These are phyloP conservation scores for Anaspis maculata DNA, from an alignment of 2,888 invertebrate genomes.

Conservation along the genomic window DNA sequence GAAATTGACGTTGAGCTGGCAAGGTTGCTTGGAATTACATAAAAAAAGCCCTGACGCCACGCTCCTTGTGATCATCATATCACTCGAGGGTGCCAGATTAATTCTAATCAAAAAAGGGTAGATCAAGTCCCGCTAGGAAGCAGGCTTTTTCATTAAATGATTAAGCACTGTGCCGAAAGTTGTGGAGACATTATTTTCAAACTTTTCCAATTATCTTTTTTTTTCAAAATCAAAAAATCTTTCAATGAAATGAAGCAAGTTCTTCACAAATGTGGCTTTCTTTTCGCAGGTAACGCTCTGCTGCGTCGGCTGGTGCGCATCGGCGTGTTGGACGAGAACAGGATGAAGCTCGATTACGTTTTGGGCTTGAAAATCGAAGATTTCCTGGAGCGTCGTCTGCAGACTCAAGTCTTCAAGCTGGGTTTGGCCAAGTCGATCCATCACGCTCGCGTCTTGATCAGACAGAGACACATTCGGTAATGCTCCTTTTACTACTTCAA, in stretches of 20 bases:
- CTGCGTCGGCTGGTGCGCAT: slow-evolving; percentile 95
- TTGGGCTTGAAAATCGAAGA: slow-evolving; percentile 98
- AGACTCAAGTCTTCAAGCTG: slow-evolving; percentile 98
- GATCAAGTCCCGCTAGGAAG: slow-evolving; percentile 36
- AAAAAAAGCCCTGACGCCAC: slow-evolving; percentile 32
- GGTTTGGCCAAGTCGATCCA: slow-evolving; percentile 99
- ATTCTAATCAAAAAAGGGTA: slow-evolving; percentile 24
- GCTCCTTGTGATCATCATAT: slow-evolving; percentile 27
- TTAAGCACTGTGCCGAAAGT: slow-evolving; percentile 37
- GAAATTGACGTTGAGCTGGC: neutral
- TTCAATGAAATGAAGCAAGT: slow-evolving; percentile 2
- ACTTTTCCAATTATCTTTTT: too few species aligned
- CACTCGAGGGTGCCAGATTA: slow-evolving; percentile 32
- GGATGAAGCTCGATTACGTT: slow-evolving; percentile 99
- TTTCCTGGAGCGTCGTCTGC: slow-evolving; percentile 97
- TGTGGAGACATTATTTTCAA: slow-evolving; percentile 29
- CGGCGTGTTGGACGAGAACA: slow-evolving; percentile 93
- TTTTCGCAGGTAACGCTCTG: slow-evolving; percentile 81
- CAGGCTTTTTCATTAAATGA: slow-evolving; percentile 22
- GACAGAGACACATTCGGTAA: slow-evolving; percentile 98
- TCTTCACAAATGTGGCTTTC: slow-evolving; percentile 1
- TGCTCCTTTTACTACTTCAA: too few species aligned
- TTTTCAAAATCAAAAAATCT: slow-evolving; percentile 1
- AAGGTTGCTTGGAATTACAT: slow-evolving; percentile 1
- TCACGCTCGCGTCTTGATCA: slow-evolving; percentile 97